A percentile compares a stretch with the other conserved stretches of the same genome.
Conservation (phyloP, 2,113 vertebrate genomes). For the Macquaria australasica region DNA sequence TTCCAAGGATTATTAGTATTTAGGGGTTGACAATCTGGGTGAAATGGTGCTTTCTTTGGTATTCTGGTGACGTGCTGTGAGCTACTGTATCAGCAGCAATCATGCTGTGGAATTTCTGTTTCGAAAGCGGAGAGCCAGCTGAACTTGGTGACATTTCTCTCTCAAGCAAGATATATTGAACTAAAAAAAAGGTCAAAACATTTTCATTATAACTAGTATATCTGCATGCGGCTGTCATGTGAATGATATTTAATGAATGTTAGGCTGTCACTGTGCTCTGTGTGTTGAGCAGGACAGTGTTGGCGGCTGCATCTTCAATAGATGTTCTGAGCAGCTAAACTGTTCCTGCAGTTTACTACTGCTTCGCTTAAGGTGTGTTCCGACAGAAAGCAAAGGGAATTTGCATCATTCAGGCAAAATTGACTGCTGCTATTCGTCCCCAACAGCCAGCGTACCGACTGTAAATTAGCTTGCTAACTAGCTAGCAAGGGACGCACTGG, state of each 20-base stretch:
- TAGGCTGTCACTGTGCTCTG: not conserved
- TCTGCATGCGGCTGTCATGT: not conserved
- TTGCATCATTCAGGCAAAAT: not conserved
- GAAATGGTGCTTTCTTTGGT: not conserved
- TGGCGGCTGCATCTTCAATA: not conserved
- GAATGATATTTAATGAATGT: not conserved
- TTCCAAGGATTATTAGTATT: constrained; percentile 9
- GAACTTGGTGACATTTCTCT: not conserved
- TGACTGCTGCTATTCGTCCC: not conserved
- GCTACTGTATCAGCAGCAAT: not conserved
- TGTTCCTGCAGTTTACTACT: not conserved
- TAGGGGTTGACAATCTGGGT: not conserved
- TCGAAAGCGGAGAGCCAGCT: not conserved
- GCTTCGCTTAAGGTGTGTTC: not conserved
- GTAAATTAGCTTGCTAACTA: not conserved
- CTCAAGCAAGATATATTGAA: not conserved
- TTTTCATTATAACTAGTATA: not conserved
- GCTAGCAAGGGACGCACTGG: not conserved
- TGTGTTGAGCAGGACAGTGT: not conserved
- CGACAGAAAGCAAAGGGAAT: not conserved
- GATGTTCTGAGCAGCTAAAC: not conserved
- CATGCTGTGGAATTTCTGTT: not conserved
- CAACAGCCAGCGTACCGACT: not conserved
- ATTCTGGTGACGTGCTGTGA: not conserved
- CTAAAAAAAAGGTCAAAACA: not conserved